Evolutionary conservation across 2,113 vertebrate genomes (phyloP).

Genomic region (Oreochromis tanganicae): DNA sequence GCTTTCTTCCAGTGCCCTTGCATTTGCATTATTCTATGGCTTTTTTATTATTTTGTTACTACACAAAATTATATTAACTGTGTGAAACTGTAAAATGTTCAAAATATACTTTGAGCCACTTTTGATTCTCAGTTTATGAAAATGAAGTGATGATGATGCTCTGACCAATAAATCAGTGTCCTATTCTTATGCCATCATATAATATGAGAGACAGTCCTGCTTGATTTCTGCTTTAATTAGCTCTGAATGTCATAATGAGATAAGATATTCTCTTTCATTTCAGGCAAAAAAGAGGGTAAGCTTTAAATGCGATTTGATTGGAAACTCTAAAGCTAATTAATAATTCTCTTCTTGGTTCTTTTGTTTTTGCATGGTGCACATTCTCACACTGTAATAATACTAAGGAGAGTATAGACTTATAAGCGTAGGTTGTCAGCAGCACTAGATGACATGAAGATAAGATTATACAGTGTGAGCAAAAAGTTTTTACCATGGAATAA

Average conservation of each 20-base stretch:
- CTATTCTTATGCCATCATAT: not conserved
- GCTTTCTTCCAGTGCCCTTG: not conserved
- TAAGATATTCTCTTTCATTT: not conserved
- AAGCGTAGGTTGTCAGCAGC: not conserved
- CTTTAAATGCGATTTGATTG: not conserved
- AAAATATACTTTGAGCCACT: not conserved
- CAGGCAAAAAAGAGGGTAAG: not conserved
- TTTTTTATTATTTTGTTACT: not conserved
- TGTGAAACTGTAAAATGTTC: not conserved
- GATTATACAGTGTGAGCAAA: not conserved
- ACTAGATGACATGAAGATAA: not conserved
- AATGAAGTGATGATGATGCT: not conserved
- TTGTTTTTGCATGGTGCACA: not conserved
- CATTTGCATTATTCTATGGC: not conserved
- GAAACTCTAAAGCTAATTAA: not conserved
- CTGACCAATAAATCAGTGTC: not conserved
- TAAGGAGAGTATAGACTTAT: not conserved
- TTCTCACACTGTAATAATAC: not conserved
- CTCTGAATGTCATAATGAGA: not conserved
- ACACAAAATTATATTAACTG: not conserved
- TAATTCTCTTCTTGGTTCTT: not conserved
- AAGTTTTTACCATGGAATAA: not conserved
- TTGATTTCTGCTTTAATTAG: not conserved
- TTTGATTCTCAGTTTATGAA: not conserved
- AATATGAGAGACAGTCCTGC: not conserved